These are phyloP conservation scores for Melanargia galathea DNA, from an alignment of 2,888 invertebrate genomes.

Conservation along the genomic window DNA sequence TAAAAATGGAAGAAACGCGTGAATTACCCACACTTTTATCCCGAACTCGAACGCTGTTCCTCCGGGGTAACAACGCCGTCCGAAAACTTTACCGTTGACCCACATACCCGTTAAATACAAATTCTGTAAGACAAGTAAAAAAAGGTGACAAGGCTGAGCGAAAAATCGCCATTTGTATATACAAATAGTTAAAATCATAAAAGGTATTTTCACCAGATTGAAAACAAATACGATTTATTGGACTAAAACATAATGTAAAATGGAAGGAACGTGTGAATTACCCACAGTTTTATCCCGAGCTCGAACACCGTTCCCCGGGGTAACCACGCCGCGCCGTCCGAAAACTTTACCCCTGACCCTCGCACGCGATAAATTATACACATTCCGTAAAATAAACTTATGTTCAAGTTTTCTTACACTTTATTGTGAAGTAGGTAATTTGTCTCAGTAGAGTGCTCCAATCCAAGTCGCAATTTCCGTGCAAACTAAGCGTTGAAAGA, in stretches of 20 bases:
- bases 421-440: conserved; percentile 12
- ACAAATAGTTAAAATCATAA: no score
- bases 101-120: conserved; percentile 52
- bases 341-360: conserved; percentile 78
- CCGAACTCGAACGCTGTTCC: conserved; percentile 62
- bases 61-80: conserved; percentile 66
- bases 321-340: conserved; percentile 64
- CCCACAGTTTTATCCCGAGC: conserved; percentile 77
- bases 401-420: conserved; percentile 34
- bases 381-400: conserved; percentile 41
- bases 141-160: no score
- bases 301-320: conserved; percentile 66
- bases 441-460: neutral
- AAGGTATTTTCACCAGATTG: no score
- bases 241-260: conserved; percentile 61
- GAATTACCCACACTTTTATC: conserved; percentile 81
- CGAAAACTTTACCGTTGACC: conserved; percentile 79
- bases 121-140: no score
- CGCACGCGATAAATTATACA: conserved; percentile 48
- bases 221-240: conserved; percentile 44
- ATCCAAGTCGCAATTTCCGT: no score
- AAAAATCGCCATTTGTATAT: no score
- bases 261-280: conserved; percentile 77
- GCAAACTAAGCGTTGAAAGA: no score
- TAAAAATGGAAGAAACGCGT: conserved; percentile 67